phyloP scores from a whole-genome alignment of 2,797 vertebrate species.

The Thaleichthys pacificus region DNA sequence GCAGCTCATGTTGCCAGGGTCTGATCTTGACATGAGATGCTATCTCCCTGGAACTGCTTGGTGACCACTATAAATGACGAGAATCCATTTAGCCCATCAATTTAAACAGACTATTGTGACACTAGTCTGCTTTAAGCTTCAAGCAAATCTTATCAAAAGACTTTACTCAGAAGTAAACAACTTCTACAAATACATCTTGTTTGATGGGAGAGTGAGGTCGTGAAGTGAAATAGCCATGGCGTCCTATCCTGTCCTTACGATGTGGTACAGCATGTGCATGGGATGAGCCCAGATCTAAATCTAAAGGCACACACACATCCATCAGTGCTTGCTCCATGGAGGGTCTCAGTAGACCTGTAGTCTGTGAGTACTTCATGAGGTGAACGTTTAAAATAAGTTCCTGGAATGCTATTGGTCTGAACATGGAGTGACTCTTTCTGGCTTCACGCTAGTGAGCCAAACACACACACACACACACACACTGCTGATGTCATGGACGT shows the following conservation, averaged over 20 bases:
- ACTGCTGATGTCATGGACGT: slow-evolving; percentile 58
- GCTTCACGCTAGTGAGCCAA: slow-evolving; percentile 1
- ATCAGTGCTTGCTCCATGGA: not conserved
- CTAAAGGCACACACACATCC: not conserved
- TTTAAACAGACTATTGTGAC: not conserved
- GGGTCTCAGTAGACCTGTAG: not conserved
- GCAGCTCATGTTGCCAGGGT: not conserved
- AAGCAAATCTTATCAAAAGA: not conserved
- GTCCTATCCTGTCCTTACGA: too few species aligned
- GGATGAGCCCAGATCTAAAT: not conserved
- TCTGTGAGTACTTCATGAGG: not conserved
- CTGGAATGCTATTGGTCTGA: not conserved
- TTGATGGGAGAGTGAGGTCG: too few species aligned
- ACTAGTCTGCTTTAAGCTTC: not conserved
- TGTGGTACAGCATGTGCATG: not conserved
- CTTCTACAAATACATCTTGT: not conserved
- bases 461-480: not conserved
- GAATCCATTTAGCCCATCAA: not conserved
- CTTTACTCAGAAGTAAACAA: not conserved
- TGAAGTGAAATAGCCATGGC: too few species aligned
- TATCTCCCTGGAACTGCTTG: not conserved
- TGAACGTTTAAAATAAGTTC: not conserved
- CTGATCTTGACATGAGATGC: not conserved
- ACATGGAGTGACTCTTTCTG: not conserved
- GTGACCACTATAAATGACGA: not conserved